Evolutionary conservation across 2,888 invertebrate genomes (phyloP).

Genomic region (Tromatobia lineatoria): DNA sequence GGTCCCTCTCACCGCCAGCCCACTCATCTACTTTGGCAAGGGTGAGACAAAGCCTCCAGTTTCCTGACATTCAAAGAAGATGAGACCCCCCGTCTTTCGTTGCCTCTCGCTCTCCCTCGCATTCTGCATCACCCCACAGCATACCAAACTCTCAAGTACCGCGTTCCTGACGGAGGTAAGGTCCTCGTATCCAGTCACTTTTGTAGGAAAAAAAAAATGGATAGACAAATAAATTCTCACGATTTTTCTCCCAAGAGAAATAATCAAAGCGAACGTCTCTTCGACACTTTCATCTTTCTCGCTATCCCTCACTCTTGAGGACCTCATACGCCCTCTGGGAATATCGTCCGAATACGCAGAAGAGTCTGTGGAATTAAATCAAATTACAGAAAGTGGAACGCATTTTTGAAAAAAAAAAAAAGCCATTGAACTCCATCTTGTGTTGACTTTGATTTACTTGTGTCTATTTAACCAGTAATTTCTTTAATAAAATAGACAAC

Average conservation of each 20-base stretch:
- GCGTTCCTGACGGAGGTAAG: slow-evolving; percentile 30
- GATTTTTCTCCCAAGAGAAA: slow-evolving; percentile 23
- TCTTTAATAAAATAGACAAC: not conserved
- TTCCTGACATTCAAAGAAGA: slow-evolving; percentile 82
- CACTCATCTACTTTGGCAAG: slow-evolving; percentile 79
- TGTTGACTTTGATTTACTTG: not conserved
- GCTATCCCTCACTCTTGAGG: slow-evolving; percentile 1
- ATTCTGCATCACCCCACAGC: slow-evolving; percentile 35
- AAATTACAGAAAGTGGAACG: not conserved
- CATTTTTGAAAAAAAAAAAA: not conserved
- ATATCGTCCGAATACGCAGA: not conserved
- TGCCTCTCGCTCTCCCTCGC: slow-evolving; percentile 49
- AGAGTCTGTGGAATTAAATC: slow-evolving; percentile 1
- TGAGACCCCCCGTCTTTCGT: slow-evolving; percentile 66
- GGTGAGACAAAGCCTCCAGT: slow-evolving; percentile 81
- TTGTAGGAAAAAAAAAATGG: slow-evolving; percentile 20
- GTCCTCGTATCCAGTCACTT: slow-evolving; percentile 44
- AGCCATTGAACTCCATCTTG: not conserved
- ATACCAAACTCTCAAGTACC: slow-evolving; percentile 56
- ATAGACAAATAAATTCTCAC: slow-evolving; percentile 48
- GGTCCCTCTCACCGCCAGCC: slow-evolving; percentile 75
- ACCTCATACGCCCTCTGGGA: not conserved
- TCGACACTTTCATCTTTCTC: not conserved
- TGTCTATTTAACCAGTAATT: not conserved
- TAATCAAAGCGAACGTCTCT: slow-evolving; percentile 19